Evolutionary conservation across 2,113 vertebrate species (phyloP), one percentile per base, ranked within the genome.

Genomic region (Callipepla squamata): DNA sequence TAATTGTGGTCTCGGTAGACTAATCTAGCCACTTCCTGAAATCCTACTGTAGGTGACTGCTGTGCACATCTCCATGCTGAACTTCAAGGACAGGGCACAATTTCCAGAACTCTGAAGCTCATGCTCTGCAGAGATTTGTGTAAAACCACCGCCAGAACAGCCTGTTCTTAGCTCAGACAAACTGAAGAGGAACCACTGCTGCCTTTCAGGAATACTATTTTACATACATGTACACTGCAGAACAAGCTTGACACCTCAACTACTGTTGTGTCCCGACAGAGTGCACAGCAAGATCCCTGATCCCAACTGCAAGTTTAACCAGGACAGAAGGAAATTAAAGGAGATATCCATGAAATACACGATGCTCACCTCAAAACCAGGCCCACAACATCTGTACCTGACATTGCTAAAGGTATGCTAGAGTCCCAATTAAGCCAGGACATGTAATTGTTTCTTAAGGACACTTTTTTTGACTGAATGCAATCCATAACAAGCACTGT

Each of bases 11-110:
- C 25, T 85, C 57, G 25, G 36, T 89, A 73, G 32, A 2, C 85
- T 90, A 94, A 90, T 88, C 91, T 78, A 94, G 47, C 23, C 36
- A 22, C 61, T 87, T 92, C 68, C 61, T 61, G 80, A 88, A 92
- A 59, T 68, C 76, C 20, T 65, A 51, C 63, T 55, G 44, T 85
- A 36, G 2, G 13, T 83, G 36, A 66, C 50, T 70, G 16, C 14
- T 70, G 22, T 7, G 36, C 19, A 15, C 34, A 85, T 8, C 47
- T 57, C 32, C n/a, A 21, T 8, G 30, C 5, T 47, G 72, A 77
- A 4, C 30, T 58, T 91, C 91, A 93, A 85, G 93, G 93, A 51
- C 85, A 89, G 20, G 36, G 50, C 42, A 45, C 55, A 80, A 86
- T 44, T 42, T 78, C 57, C 63, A 90, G 50, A 83, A 59, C 47